phyloP scores from a whole-genome alignment of 2,797 vertebrate genomes.

The Syngnathus acus region DNA sequence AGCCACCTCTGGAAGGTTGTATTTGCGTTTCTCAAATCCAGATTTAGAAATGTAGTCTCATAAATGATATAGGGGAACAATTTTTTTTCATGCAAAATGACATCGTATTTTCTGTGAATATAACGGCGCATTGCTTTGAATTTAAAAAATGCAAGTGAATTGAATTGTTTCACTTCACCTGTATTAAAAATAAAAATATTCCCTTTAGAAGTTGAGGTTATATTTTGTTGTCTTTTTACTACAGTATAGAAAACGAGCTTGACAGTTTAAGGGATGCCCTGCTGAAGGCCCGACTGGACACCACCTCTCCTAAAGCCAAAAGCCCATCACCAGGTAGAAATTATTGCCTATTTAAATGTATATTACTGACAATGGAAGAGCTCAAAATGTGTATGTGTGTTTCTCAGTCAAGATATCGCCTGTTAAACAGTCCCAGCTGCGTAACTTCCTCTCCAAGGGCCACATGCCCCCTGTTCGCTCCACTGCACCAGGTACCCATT shows the following conservation, averaged over 20 bases:
- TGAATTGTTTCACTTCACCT: no score
- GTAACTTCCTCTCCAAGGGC: conserved; percentile 91
- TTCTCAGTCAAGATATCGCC: conserved; percentile 80
- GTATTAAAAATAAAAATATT: no score
- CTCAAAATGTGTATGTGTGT: conserved; percentile 2
- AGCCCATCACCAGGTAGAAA: conserved; percentile 73
- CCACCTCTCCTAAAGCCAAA: conserved; percentile 52
- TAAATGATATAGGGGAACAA: no score
- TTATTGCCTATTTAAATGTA: neutral
- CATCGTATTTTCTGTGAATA: no score
- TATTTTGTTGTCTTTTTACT: conserved; percentile 10
- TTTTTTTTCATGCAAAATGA: no score
- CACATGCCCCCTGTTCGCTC: conserved; percentile 87
- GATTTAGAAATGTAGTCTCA: no score
- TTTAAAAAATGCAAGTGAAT: no score
- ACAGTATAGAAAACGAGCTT: conserved; percentile 83
- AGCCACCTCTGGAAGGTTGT: conserved; percentile 32
- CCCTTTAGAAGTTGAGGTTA: neutral
- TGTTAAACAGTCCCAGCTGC: conserved; percentile 83
- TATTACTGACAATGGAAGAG: neutral
- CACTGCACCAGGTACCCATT: conserved; percentile 87
- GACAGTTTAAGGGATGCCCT: conserved; percentile 81
- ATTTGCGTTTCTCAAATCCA: no score
- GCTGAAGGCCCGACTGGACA: conserved; percentile 82
- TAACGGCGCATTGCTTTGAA: no score